These are phyloP conservation scores for Elachura formosa DNA, from an alignment of 2,113 vertebrate genomes.

Conservation along the genomic window DNA sequence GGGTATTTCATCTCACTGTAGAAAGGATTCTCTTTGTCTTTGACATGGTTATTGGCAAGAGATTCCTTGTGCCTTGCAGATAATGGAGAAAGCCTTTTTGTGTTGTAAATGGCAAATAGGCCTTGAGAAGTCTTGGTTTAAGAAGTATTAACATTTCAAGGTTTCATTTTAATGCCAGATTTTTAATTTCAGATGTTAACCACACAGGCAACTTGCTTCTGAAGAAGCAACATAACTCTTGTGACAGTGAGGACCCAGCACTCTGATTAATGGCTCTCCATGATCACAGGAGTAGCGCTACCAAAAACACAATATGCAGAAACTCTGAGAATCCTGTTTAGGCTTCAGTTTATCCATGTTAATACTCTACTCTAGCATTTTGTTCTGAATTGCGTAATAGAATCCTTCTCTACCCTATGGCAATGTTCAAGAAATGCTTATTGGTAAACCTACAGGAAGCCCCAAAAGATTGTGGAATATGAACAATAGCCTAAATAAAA, in stretches of 20 bases:
- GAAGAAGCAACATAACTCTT: not conserved
- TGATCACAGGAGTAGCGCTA: not conserved
- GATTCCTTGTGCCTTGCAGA: not conserved
- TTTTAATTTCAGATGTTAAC: not conserved
- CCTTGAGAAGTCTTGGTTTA: not conserved
- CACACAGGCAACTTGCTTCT: not conserved
- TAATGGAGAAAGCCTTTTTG: not conserved
- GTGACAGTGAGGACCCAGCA: not conserved
- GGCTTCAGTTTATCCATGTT: not conserved
- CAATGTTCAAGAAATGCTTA: not conserved
- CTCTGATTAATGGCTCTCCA: not conserved
- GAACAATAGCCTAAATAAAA: not conserved
- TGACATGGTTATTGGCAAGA: not conserved
- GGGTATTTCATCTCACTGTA: not conserved
- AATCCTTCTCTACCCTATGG: not conserved
- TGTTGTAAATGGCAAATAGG: not conserved
- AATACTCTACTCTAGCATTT: not conserved
- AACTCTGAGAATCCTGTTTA: not conserved
- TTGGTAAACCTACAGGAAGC: not conserved
- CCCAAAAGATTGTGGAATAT: not conserved
- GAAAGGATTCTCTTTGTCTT: not conserved
- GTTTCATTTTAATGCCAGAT: not conserved
- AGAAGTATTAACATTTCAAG: not conserved
- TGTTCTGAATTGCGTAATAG: not conserved
- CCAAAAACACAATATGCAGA: not conserved